A percentile compares a stretch with the other conserved stretches of the same genome.
phyloP scores from a whole-genome alignment of 2,888 invertebrate species.

The Temnothorax ravouxi region DNA sequence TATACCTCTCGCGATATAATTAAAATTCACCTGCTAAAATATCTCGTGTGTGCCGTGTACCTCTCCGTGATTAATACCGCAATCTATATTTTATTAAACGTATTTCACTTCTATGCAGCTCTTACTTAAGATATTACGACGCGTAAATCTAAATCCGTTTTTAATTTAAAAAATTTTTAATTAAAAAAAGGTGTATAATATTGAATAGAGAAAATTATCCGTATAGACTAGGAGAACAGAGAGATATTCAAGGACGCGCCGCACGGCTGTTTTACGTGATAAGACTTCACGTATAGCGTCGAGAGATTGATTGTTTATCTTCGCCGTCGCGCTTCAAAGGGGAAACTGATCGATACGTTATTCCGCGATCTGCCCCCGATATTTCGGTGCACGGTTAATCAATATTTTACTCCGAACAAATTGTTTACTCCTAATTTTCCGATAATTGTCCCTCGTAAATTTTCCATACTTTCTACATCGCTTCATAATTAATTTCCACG shows the following conservation, averaged over 20 bases:
- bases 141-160: slow-evolving; percentile 8
- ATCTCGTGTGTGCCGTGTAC: neutral
- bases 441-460: slow-evolving; percentile 20
- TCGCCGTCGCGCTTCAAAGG: slow-evolving; percentile 8
- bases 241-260: slow-evolving; percentile 11
- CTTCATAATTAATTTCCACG: slow-evolving; percentile 48
- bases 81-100: slow-evolving; percentile 31
- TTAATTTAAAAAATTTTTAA: slow-evolving; percentile 15
- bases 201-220: slow-evolving; percentile 31
- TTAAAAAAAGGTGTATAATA: neutral
- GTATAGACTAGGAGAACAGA: neutral
- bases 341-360: slow-evolving; percentile 27
- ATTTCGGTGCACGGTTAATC: slow-evolving; percentile 27
- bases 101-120: neutral
- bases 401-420: slow-evolving; percentile 31
- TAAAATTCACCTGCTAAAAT: slow-evolving; percentile 21
- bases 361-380: slow-evolving; percentile 16
- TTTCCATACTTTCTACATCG: slow-evolving; percentile 38
- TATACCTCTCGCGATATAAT: neutral
- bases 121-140: slow-evolving; percentile 16
- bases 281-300: neutral
- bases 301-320: slow-evolving; percentile 23
- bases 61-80: neutral
- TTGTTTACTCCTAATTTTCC: slow-evolving; percentile 43
- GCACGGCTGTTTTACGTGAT: neutral